Conservation (phyloP, 2,797 vertebrate genomes). For the Acanthopagrus latus region DNA sequence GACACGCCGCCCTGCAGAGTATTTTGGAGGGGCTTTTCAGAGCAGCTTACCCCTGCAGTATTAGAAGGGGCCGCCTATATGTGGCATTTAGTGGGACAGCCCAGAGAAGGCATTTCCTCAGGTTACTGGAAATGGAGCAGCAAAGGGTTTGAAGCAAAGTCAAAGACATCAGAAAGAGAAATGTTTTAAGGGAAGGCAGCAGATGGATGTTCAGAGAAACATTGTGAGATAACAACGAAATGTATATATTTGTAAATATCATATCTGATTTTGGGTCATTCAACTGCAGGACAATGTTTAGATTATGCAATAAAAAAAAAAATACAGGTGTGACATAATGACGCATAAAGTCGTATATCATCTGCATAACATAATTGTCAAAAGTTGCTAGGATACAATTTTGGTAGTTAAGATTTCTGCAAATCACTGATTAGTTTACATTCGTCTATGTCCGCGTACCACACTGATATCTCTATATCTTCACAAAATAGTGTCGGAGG, state of each 20-base stretch:
- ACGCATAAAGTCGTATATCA: not conserved
- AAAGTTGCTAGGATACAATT: no score
- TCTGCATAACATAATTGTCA: constrained; percentile 8
- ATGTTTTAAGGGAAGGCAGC: constrained; percentile 49
- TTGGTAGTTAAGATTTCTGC: no score
- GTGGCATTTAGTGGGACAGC: constrained; percentile 83
- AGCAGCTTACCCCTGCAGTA: constrained; percentile 72
- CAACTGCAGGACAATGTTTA: not conserved
- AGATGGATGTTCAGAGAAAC: constrained; percentile 28
- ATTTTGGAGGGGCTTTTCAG: constrained; percentile 74
- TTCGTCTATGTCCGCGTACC: no score
- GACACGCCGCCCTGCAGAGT: constrained; percentile 74
- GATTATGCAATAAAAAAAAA: not conserved
- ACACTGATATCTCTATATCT: no score
- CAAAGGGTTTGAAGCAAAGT: constrained; percentile 57
- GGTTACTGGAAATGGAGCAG: constrained; percentile 81
- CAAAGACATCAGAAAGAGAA: constrained; percentile 52
- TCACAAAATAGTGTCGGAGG: no score
- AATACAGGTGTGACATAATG: not conserved
- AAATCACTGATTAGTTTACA: no score
- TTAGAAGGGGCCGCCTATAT: constrained; percentile 80
- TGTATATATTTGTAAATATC: no score
- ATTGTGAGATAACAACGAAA: constrained; percentile 17
- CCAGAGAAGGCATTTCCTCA: constrained; percentile 88
- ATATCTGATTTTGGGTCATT: not conserved